Conservation (phyloP, 1,140 invertebrate genomes). For the Drosophila bocqueti region DNA sequence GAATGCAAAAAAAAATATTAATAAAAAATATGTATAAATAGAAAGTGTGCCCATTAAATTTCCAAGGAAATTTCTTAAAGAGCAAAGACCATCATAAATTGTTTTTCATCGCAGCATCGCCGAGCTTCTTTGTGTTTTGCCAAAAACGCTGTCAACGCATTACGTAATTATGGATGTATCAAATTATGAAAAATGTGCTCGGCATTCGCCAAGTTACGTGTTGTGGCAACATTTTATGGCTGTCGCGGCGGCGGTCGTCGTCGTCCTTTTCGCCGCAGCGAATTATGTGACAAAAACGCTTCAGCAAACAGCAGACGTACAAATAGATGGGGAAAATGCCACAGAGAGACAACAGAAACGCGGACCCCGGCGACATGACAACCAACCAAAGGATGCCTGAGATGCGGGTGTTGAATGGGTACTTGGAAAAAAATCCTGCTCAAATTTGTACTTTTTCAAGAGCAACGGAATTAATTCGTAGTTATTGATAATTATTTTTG, state of each 20-base stretch:
- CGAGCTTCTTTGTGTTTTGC: slow-evolving; percentile 21
- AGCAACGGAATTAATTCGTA: neutral
- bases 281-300: slow-evolving; percentile 66
- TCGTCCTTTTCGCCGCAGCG: slow-evolving; percentile 50
- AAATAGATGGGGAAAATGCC: slow-evolving; percentile 50
- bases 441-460: neutral
- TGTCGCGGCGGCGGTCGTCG: slow-evolving; percentile 31
- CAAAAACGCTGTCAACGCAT: slow-evolving; percentile 72
- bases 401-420: slow-evolving; percentile 6
- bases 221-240: slow-evolving; percentile 72
- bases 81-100: slow-evolving; percentile 35
- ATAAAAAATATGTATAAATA: slow-evolving; percentile 1
- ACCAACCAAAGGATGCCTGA: slow-evolving; percentile 14
- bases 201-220: slow-evolving; percentile 57
- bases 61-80: slow-evolving; percentile 24
- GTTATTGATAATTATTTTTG: neutral
- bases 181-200: slow-evolving; percentile 80
- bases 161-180: slow-evolving; percentile 81
- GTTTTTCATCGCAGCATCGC: slow-evolving; percentile 18
- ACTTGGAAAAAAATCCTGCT: slow-evolving; percentile 2
- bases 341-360: slow-evolving; percentile 40
- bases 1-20: neutral
- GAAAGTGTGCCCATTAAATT: slow-evolving; percentile 23
- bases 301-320: slow-evolving; percentile 52
- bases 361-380: slow-evolving; percentile 21